phyloP scores from a whole-genome alignment of 2,113 vertebrate genomes.

The Mormoops blainvillei region DNA sequence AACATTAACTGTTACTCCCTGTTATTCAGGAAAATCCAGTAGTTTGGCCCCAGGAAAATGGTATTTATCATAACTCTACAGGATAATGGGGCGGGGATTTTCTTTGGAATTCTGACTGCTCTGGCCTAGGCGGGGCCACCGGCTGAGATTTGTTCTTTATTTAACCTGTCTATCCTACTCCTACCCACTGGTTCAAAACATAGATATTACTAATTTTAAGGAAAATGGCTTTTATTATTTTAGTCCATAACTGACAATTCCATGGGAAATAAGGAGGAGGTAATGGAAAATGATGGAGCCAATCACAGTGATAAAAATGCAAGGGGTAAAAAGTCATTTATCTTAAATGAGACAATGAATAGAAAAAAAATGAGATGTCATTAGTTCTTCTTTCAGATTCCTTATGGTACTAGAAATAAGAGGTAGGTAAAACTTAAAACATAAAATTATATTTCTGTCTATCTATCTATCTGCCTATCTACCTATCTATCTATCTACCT shows the following conservation, averaged over 20 bases:
- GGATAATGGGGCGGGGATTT: not conserved
- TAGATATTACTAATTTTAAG: constrained; percentile 38
- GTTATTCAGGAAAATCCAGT: not conserved
- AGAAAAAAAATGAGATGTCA: not conserved
- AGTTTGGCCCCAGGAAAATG: not conserved
- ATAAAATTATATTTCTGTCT: not conserved
- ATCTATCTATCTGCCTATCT: not conserved
- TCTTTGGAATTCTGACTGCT: constrained; percentile 3
- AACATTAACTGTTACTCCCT: not conserved
- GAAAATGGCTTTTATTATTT: not conserved
- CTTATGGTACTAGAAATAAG: not conserved
- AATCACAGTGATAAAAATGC: not conserved
- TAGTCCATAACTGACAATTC: constrained; percentile 34
- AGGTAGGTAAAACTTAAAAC: not conserved
- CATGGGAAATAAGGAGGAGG: not conserved
- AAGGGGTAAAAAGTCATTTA: not conserved
- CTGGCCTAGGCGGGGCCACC: not conserved
- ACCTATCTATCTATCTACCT: not conserved
- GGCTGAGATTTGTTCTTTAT: not conserved
- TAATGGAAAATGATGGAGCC: not conserved
- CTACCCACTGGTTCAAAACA: constrained; percentile 21
- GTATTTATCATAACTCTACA: constrained; percentile 2
- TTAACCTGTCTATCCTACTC: constrained; percentile 23
- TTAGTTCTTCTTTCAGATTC: not conserved
- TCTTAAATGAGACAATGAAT: constrained; percentile 9